Conservation (phyloP, 2,113 vertebrate genomes). For the Silurus asotus region DNA sequence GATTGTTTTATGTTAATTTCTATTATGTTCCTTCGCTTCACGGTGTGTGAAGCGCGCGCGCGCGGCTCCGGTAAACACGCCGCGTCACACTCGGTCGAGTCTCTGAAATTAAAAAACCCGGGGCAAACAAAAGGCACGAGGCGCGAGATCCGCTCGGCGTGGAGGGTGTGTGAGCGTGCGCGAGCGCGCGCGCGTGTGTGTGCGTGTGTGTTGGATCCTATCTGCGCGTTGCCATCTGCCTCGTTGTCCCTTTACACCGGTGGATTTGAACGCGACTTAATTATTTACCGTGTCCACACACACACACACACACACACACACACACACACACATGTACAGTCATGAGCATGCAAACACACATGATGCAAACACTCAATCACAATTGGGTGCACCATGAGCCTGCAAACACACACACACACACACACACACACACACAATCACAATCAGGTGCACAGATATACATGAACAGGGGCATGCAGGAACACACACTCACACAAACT, state of each 20-base stretch:
- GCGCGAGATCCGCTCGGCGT: background rate
- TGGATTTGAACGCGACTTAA: slow-evolving; percentile 82
- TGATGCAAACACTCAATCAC: no score
- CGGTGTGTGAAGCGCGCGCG: slow-evolving; percentile 69
- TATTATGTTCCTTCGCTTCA: slow-evolving; percentile 56
- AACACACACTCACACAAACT: no score
- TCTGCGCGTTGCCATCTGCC: slow-evolving; percentile 98
- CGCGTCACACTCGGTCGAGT: slow-evolving; percentile 80
- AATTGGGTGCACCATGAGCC: no score
- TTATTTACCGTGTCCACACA: slow-evolving; percentile 86
- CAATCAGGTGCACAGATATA: no score
- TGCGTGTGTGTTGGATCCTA: slow-evolving; percentile 84
- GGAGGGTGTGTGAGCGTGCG: background rate
- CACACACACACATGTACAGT: background rate
- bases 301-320: slow-evolving; percentile 74
- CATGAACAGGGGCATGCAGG: no score
- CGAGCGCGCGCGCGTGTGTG: slow-evolving; percentile 81
- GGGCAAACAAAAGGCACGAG: slow-evolving; percentile 71
- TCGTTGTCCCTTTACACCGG: slow-evolving; percentile 70
- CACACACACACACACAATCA: no score
- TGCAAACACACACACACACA: no score
- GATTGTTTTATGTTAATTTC: slow-evolving; percentile 54
- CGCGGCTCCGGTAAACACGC: slow-evolving; percentile 72
- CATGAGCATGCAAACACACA: no score
- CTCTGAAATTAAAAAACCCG: slow-evolving; percentile 77